phyloP scores from a whole-genome alignment of 2,797 vertebrate genomes.

The Cirrhinus mrigala region DNA sequence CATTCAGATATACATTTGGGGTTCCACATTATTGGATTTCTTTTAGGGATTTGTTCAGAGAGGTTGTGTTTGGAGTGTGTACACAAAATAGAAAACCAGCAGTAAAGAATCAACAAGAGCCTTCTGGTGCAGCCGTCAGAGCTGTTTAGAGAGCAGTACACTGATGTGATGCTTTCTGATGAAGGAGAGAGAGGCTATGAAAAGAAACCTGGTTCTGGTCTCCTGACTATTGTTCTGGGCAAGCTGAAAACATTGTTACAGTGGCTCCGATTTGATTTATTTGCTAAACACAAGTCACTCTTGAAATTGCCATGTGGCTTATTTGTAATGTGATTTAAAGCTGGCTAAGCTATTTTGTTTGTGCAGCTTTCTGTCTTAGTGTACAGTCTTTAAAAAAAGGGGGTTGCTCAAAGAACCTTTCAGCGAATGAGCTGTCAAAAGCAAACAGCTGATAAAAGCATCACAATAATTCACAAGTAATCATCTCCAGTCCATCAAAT shows the following conservation, averaged over 20 bases:
- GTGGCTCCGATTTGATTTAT: background rate
- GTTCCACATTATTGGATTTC: background rate
- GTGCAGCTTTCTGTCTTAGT: background rate
- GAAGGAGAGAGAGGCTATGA: background rate
- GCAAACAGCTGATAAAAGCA: background rate
- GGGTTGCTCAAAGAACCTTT: background rate
- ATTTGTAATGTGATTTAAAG: background rate
- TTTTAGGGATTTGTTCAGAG: background rate
- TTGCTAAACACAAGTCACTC: background rate
- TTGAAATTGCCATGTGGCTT: background rate
- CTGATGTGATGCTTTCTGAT: slow-evolving; percentile 9
- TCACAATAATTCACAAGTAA: background rate
- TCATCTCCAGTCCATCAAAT: background rate
- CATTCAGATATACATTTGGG: background rate
- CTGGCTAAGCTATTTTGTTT: background rate
- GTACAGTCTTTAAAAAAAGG: background rate
- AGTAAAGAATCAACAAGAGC: slow-evolving; percentile 19
- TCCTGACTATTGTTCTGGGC: slow-evolving; percentile 2
- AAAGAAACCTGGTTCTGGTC: slow-evolving; percentile 1
- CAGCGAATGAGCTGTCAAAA: background rate
- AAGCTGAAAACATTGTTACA: background rate
- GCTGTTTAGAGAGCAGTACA: slow-evolving; percentile 4
- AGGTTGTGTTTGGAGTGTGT: background rate
- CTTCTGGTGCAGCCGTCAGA: background rate
- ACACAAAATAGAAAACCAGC: background rate